A percentile compares a stretch with the other conserved stretches of the same genome.
These are phyloP conservation scores for Stichodactyla mertensii DNA, from an alignment of 64 coral and sea anemone species.

Conservation along the genomic window DNA sequence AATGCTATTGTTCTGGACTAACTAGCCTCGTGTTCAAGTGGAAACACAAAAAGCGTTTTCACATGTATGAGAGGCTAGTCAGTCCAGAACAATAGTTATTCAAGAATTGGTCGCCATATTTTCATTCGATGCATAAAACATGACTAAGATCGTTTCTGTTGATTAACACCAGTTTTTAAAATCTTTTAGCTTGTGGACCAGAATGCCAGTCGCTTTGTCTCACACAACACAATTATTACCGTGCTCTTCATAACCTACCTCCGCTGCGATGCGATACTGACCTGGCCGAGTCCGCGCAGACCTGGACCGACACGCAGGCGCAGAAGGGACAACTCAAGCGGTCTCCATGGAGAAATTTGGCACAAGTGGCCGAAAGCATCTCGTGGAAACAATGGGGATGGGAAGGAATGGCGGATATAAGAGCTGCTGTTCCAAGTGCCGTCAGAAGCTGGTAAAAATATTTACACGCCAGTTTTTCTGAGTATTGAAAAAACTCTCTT, in stretches of 20 bases:
- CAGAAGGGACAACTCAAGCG: slow-evolving; percentile 1
- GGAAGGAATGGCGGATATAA: slow-evolving; percentile 32
- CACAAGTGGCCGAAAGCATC: slow-evolving; percentile 25
- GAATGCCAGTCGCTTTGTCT: slow-evolving; percentile 62
- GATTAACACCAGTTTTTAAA: not conserved
- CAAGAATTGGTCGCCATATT: too few species aligned
- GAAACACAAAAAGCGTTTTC: too few species aligned
- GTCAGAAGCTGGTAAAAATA: slow-evolving; percentile 29
- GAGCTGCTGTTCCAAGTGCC: slow-evolving; percentile 35
- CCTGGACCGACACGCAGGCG: slow-evolving; percentile 45
- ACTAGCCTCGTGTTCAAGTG: too few species aligned
- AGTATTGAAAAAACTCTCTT: too few species aligned
- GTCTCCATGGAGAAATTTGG: slow-evolving; percentile 7
- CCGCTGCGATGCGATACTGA: slow-evolving; percentile 65
- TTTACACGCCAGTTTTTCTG: not conserved
- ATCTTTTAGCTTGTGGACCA: slow-evolving; percentile 46
- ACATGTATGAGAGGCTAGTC: too few species aligned
- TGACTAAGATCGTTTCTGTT: too few species aligned
- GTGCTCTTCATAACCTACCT: slow-evolving; percentile 46
- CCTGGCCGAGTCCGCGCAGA: slow-evolving; percentile 65
- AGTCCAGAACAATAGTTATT: too few species aligned
- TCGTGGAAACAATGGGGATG: slow-evolving; percentile 52
- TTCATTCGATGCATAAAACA: too few species aligned
- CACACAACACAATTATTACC: slow-evolving; percentile 73
- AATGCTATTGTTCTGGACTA: too few species aligned